phyloP scores from a whole-genome alignment of 1,140 invertebrate species.

The Gryon sp. region DNA sequence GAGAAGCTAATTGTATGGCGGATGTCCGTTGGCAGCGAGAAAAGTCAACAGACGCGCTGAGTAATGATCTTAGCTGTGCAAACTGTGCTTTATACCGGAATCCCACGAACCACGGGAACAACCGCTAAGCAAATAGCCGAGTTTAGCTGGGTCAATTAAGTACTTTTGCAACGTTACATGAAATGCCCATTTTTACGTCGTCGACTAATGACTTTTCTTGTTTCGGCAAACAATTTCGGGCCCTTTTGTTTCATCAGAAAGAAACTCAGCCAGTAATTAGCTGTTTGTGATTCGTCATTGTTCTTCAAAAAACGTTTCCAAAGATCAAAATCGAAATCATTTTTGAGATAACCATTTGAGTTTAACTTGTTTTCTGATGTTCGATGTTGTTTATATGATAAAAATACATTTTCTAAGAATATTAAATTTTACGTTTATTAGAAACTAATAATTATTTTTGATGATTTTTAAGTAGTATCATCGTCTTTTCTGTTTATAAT shows the following conservation, averaged over 20 bases:
- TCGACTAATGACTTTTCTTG: conserved; percentile 42
- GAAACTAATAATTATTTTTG: too few species aligned
- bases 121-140: conserved; percentile 62
- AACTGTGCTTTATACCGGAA: conserved; percentile 62
- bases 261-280: conserved; percentile 11
- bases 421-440: too few species aligned
- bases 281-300: conserved; percentile 10
- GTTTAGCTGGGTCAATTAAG: conserved; percentile 61
- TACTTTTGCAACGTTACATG: conserved; percentile 55
- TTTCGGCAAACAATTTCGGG: conserved; percentile 28
- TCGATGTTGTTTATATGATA: too few species aligned
- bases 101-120: conserved; percentile 58
- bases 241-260: conserved; percentile 8
- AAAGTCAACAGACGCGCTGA: conserved; percentile 70
- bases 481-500: too few species aligned
- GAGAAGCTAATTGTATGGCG: conserved; percentile 69
- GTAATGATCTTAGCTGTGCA: conserved; percentile 70
- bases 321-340: too few species aligned
- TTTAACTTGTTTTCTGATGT: too few species aligned
- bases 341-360: too few species aligned
- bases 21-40: conserved; percentile 67
- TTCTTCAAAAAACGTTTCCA: too few species aligned
- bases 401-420: too few species aligned
- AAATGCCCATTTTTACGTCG: conserved; percentile 56
- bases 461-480: too few species aligned